Percentiles rank a stretch among this genome's conserved stretches.
Conservation (phyloP, 2,888 invertebrate genomes). For the Byasa hedistus region DNA sequence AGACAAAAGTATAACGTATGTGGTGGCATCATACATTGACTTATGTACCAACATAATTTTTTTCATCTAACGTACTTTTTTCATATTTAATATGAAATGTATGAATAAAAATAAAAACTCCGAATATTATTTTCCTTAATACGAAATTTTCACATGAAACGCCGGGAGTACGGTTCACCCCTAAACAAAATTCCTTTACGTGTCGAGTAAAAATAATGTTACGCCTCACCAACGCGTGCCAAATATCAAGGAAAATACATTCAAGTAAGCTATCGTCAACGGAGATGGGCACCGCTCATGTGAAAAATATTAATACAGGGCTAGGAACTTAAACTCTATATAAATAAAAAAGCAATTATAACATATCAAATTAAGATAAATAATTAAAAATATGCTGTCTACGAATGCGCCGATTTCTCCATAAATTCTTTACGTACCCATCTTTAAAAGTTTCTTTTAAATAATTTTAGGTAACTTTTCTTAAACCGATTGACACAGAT, state of each 20-base stretch:
- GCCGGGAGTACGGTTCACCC: slow-evolving; percentile 15
- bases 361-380: too few species aligned
- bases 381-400: too few species aligned
- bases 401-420: too few species aligned
- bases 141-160: slow-evolving; percentile 17
- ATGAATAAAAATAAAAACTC: slow-evolving; percentile 14
- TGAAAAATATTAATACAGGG: slow-evolving; percentile 7
- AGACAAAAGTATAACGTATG: not conserved
- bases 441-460: too few species aligned
- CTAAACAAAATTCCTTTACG: slow-evolving; percentile 20
- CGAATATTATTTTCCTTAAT: slow-evolving; percentile 10
- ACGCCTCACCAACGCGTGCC: slow-evolving; percentile 21
- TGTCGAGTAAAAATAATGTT: slow-evolving; percentile 23
- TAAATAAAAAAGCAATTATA: too few species aligned
- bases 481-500: too few species aligned
- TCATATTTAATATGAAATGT: slow-evolving; percentile 1
- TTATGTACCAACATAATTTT: not conserved
- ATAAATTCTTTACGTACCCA: too few species aligned
- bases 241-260: slow-evolving; percentile 26
- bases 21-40: not conserved
- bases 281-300: slow-evolving; percentile 5
- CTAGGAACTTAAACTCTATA: not conserved
- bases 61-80: too few species aligned
- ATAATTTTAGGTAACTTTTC: too few species aligned
- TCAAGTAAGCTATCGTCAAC: slow-evolving; percentile 22